Evolutionary conservation across 2,888 invertebrate species (phyloP), one percentile per base, ranked within the genome.

Genomic region (Agrotis exclamationis): DNA sequence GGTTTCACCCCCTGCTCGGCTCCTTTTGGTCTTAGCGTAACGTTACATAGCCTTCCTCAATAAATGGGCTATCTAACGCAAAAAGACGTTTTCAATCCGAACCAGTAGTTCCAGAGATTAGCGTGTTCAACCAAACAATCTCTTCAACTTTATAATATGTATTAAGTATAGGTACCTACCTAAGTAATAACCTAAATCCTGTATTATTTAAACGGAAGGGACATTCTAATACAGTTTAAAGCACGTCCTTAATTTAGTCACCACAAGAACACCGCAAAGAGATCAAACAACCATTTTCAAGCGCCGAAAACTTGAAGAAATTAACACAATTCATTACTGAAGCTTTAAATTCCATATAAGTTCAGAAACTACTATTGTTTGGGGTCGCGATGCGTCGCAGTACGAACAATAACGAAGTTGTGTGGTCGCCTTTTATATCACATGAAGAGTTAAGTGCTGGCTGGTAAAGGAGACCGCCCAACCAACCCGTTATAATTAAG

Each of bases 241-340:
- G 33, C 13, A 28, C 53, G 16, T 63, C 44, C 50, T 51, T 51
- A 44, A 39, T 72, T 53, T 9, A 72, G n/a, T 45, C 6, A 47
- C 65, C 60, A 58, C 22, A 57, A 3, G 24, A 44, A 44, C 2
- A 18, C 47, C 73, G 39, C 64, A 74, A 54, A 57, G 62, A 65
- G 63, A 63, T 74, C 65, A 72, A 66, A 76, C 62, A 75, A 64
- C 67, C 48, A 50, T 59, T 59, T 69, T 5, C 33, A 67, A 79
- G 56, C 63, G 50, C 47, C 22, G 45, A 65, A 68, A 78, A 80
- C 80, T 76, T 70, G 57, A 76, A 77, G 78, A 84, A 77, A 81
- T 84, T 80, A 83, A 75, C 68, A 68, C 74, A 80, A 84, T 83
- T 84, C 64, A 85, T 83, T 83, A 79, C 79, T 18, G 48, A 67